phyloP scores from a whole-genome alignment of 2,888 invertebrate genomes.

The Leptinotarsa haldemani region DNA sequence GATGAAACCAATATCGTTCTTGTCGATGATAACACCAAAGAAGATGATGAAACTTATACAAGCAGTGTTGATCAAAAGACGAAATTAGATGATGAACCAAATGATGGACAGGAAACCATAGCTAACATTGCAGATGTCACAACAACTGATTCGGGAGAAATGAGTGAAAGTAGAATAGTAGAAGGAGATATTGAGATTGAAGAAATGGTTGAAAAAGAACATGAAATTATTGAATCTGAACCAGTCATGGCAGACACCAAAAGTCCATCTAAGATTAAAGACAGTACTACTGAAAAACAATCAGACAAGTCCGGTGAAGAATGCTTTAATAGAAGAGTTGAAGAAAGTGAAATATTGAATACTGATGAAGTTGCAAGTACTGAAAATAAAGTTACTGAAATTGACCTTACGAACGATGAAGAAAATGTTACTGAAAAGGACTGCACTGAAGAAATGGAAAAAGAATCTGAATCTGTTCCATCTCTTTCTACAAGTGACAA shows the following conservation, averaged over 20 bases:
- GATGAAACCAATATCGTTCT: background rate
- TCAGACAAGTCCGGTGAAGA: background rate
- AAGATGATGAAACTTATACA: background rate
- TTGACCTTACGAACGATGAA: background rate
- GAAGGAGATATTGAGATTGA: background rate
- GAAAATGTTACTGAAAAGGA: too few species aligned
- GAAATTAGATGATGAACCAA: background rate
- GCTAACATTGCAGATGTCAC: background rate
- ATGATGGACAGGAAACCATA: background rate
- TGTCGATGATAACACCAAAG: background rate
- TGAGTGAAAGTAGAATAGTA: background rate
- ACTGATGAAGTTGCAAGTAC: background rate
- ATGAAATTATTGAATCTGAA: too few species aligned
- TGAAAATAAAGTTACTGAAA: background rate
- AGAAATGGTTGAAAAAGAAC: background rate
- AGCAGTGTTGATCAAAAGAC: background rate
- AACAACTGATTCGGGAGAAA: background rate
- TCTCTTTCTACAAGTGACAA: background rate
- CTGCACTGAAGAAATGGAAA: background rate
- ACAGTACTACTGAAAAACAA: background rate
- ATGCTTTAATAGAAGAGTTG: too few species aligned
- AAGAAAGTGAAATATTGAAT: background rate
- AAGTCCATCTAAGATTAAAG: slow-evolving; percentile 2
- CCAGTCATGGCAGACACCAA: background rate
- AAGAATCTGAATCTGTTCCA: background rate